phyloP scores from a whole-genome alignment of 2,113 vertebrate genomes.

The Climacteris rufus region DNA sequence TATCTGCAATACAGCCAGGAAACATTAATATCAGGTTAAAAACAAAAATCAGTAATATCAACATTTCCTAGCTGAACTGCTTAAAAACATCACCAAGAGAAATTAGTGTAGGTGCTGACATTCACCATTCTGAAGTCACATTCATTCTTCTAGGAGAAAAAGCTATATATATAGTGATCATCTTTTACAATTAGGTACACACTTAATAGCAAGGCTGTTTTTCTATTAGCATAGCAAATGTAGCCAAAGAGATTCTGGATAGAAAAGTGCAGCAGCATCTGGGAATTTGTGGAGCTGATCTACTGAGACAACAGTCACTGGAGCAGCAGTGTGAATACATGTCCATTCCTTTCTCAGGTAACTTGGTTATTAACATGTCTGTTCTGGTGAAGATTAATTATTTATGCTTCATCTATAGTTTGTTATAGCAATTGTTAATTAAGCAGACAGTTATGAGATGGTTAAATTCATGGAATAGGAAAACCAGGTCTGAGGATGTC shows the following conservation, averaged over 20 bases:
- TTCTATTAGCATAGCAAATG: neutral
- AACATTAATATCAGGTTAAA: neutral
- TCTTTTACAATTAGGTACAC: neutral
- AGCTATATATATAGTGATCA: neutral
- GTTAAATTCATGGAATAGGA: neutral
- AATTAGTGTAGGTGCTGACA: neutral
- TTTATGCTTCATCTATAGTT: neutral
- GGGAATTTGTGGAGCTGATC: neutral
- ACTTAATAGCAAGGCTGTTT: neutral
- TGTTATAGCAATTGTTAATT: neutral
- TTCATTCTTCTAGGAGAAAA: neutral
- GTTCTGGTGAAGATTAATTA: neutral
- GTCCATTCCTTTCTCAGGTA: neutral
- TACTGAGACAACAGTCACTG: neutral
- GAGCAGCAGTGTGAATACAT: neutral
- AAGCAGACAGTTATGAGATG: neutral
- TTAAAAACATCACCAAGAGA: neutral
- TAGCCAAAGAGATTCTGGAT: neutral
- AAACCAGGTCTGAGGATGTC: neutral
- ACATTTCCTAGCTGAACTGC: neutral
- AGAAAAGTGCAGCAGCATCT: neutral
- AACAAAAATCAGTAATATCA: neutral
- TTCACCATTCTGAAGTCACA: neutral
- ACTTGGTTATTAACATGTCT: neutral
- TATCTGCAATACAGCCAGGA: neutral